Conservation (phyloP, 2,113 vertebrate species). For the Aspiorhynchus laticeps region DNA sequence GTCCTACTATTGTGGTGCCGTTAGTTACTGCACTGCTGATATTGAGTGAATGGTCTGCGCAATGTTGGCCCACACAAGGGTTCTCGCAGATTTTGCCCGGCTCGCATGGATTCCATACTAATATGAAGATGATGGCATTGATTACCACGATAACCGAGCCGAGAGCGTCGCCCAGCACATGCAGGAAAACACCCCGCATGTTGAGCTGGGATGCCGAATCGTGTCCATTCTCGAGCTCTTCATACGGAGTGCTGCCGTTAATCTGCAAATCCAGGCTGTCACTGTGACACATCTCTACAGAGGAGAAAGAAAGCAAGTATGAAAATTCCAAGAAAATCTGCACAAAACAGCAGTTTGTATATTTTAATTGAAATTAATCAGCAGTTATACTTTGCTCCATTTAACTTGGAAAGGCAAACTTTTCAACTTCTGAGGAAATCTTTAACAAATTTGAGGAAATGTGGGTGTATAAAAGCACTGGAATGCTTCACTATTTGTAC, state of each 20-base stretch:
- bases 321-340: background rate
- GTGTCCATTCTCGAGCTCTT: constrained; percentile 75
- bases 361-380: background rate
- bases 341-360: background rate
- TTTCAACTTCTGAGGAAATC: too few relatives aligned
- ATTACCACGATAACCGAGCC: constrained; percentile 97
- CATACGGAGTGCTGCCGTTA: constrained; percentile 84
- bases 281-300: constrained; percentile 74
- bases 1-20: constrained; percentile 72
- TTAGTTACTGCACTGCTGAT: background rate
- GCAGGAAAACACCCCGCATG: constrained; percentile 98
- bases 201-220: constrained; percentile 86
- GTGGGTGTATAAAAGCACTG: background rate
- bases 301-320: background rate
- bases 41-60: constrained; percentile 67
- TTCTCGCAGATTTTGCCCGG: constrained; percentile 79
- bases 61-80: constrained; percentile 80
- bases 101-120: constrained; percentile 87
- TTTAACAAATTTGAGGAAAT: background rate
- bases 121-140: constrained; percentile 88
- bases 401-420: background rate
- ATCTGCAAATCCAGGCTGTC: constrained; percentile 80
- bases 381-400: background rate
- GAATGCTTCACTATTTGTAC: background rate
- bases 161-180: constrained; percentile 94